Conservation (phyloP, 2,113 vertebrate species). For the Variabilichromis moorii region DNA sequence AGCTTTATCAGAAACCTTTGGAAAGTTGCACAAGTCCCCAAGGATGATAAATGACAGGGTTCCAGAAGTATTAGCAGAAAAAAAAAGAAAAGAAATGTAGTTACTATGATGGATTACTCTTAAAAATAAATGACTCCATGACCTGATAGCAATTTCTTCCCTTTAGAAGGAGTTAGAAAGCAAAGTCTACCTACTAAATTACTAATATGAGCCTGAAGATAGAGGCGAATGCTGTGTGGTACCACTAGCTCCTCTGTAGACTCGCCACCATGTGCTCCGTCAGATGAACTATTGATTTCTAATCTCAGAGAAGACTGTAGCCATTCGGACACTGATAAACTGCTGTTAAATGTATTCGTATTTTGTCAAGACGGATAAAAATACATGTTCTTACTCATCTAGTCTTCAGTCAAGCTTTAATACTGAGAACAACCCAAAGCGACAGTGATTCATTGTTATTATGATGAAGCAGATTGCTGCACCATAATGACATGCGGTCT, state of each 20-base stretch:
- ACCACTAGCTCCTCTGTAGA: not conserved
- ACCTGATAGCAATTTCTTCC: not conserved
- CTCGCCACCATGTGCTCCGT: not conserved
- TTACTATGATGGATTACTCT: constrained; percentile 6
- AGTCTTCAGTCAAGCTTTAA: not conserved
- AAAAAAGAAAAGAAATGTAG: not conserved
- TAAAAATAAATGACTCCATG: not conserved
- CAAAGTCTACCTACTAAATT: not conserved
- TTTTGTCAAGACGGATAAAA: not conserved
- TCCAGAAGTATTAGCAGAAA: not conserved
- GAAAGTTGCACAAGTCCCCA: not conserved
- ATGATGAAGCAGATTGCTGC: not conserved
- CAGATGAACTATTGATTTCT: not conserved
- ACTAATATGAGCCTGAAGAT: not conserved
- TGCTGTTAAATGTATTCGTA: not conserved
- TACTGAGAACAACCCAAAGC: not conserved
- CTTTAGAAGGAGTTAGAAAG: not conserved
- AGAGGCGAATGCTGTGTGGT: not conserved
- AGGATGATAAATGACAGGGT: constrained; percentile 11
- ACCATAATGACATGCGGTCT: not conserved
- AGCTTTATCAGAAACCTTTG: not conserved
- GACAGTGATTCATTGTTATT: not conserved
- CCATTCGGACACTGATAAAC: not conserved
- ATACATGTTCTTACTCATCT: not conserved
- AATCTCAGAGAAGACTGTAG: not conserved